Percentiles rank a stretch among this genome's conserved stretches.
These are phyloP conservation scores for Drosophila micromelanica DNA, from an alignment of 1,140 invertebrate species.

Conservation along the genomic window DNA sequence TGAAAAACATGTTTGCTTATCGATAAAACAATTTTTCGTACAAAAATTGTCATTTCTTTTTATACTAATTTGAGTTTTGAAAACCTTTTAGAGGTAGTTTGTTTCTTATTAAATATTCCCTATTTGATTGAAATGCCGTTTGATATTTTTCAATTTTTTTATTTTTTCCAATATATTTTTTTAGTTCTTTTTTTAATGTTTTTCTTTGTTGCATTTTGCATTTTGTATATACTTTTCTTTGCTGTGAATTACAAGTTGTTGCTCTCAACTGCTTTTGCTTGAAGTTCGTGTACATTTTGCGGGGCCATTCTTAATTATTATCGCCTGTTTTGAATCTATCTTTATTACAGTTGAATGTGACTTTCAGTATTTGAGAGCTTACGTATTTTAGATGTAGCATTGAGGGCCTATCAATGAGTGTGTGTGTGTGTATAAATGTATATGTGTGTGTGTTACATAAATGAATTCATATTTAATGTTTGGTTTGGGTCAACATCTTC, in stretches of 20 bases:
- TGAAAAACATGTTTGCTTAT: too few relatives aligned
- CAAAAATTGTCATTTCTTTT: too few relatives aligned
- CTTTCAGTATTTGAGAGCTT: conserved; percentile 43
- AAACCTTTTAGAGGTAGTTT: too few relatives aligned
- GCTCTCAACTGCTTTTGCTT: conserved; percentile 45
- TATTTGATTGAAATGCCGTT: conserved; percentile 1
- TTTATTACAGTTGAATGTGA: conserved; percentile 7
- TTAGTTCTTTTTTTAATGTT: conserved; percentile 65
- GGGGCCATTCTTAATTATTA: conserved; percentile 42
- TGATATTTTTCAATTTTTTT: conserved; percentile 80
- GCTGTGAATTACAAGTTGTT: conserved; percentile 68
- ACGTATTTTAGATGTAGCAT: conserved; percentile 38
- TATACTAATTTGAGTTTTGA: too few relatives aligned
- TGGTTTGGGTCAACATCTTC: conserved; percentile 27
- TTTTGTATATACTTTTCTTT: conserved; percentile 67
- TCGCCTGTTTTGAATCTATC: conserved; percentile 18
- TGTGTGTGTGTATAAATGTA: conserved; percentile 8
- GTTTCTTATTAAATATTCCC: background rate
- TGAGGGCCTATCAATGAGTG: conserved; percentile 8
- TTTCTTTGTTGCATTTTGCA: conserved; percentile 68
- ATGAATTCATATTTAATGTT: conserved; percentile 16
- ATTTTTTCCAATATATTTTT: conserved; percentile 75
- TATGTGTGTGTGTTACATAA: conserved; percentile 15
- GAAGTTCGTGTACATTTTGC: conserved; percentile 52
- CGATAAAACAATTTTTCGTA: too few relatives aligned